Base-by-base conservation (phyloP, 2,888 invertebrate species). In the Cecidostiba fungosa region DNA sequence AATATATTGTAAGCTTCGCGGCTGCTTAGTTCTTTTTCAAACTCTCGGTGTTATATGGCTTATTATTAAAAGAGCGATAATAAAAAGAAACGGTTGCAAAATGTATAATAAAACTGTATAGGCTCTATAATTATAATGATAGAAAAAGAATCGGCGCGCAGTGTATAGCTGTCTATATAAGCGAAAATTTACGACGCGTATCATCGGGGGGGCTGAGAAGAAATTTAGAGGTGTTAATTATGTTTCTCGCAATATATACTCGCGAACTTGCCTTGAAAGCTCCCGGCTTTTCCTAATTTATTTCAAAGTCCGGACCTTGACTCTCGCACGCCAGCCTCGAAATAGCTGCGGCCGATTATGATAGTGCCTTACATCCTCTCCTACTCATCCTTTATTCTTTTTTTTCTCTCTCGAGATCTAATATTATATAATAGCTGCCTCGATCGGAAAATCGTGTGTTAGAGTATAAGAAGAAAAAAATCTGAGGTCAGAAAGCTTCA, bases 261-360 rank as follows among this genome's bases (percentile, higher is more conserved):
- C 26, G 50, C 19, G 26, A 19, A 36, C 32, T 32, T 16, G 66
- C 36, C 54, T 66, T 69, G 78, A 69, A 78, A 47, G 29, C 47
- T 47, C 66, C 16, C 29, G 54, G 8, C 72, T 43, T 73, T 81
- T 73, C 36, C n/a, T 62, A 59, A n/a, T 62, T 59, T 73, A 73
- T 81, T 81, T 81, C 39, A 59, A 81, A 81, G 39, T 4, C 16
- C 14, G 4, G 73, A 81, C 81, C 81, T 81, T 81, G 81, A 81
- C 81, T 81, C 43, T 73, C 72, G 10, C 47, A 39, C 72, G 10
- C 26, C n/a, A 23, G 50, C 19, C 39, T 81, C 39, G 23, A 54
- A 54, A 54, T 72, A 80, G 43, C 72, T n/a, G 5, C 39, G 19
- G n/a, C 19, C 36, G 29, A 70, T 36, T 39, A 29, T 39, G 36